Evolutionary conservation across 2,888 invertebrate species (phyloP), one percentile per base, ranked within the genome.

Genomic region (Iselma pallidipennis): DNA sequence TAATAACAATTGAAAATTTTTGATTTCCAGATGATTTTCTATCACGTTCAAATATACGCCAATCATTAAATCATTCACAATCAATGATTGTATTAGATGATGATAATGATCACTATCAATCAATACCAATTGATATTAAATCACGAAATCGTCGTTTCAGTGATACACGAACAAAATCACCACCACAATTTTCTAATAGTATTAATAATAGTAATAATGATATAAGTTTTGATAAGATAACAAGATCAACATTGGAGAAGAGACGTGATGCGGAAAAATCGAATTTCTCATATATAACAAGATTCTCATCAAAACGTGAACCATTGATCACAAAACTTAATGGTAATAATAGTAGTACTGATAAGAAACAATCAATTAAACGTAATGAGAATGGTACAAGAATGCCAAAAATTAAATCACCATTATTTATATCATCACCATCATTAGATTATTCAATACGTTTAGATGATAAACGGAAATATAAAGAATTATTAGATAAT

Each of bases 391-490:
- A 26, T 31, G 7, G 10, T 23, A 10, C n/a, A 33, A n/a, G 16
- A 21, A n/a, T 10, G 4, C 16, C 26, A 50, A 49, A 48, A 50
- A 7, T 29, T 19, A 55, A 56, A 45, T 31, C 55, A 14, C 28
- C 7, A 26, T 54, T 53, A 23, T 37, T 19, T 33, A 58, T 49
- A 16, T 33, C 9, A 33, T 42, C 62, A 19, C 56, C 73, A 2
- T 82, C 82, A 54, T 72, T 85, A 37, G 81, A 84, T 29, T 84
- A 85, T 75, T 83, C 85, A 57, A 85, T 85, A 66, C 83, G 86
- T 75, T 79, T 87, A 72, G 85, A 86, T 68, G 86, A 87, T 66
- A 87, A 86, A 72, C 81, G 79, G 70, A 83, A 82, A 71, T 87
- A 87, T 68, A 83, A 83, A 69, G 84, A 86, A 74, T 73, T 87